A percentile compares a stretch with the other conserved stretches of the same genome.
phyloP scores from a whole-genome alignment of 2,797 vertebrate genomes.

The Urosaurus nigricauda region DNA sequence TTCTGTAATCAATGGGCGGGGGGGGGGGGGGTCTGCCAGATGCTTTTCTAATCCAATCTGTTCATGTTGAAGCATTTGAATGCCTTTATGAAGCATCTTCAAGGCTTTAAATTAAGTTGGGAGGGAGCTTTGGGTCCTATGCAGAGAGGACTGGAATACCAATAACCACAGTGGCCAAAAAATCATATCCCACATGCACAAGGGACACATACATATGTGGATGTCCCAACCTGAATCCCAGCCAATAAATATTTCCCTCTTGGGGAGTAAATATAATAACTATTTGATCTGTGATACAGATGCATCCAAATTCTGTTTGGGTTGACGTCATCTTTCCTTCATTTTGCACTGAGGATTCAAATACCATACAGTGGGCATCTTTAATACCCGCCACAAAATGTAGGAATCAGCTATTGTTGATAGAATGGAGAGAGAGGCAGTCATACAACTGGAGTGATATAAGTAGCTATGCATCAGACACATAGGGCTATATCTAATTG shows the following conservation, averaged over 20 bases:
- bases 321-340: neutral
- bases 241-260: neutral
- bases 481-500: too few species aligned
- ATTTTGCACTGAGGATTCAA: constrained; percentile 6
- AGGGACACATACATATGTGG: too few species aligned
- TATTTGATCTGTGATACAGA: neutral
- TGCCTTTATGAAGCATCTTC: too few species aligned
- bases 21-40: too few species aligned
- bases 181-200: too few species aligned
- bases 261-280: neutral
- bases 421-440: neutral
- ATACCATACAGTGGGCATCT: neutral
- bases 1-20: too few species aligned
- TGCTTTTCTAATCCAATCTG: too few species aligned
- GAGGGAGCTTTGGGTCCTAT: too few species aligned
- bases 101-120: too few species aligned
- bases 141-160: too few species aligned
- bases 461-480: neutral
- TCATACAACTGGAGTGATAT: neutral
- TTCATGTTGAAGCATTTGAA: too few species aligned
- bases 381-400: neutral
- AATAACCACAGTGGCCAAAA: too few species aligned
- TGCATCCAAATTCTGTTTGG: constrained; percentile 9
- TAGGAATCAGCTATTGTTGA: neutral
- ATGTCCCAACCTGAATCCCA: neutral